These are phyloP conservation scores for Rynchops niger DNA, from an alignment of 2,113 vertebrate genomes.

Conservation along the genomic window DNA sequence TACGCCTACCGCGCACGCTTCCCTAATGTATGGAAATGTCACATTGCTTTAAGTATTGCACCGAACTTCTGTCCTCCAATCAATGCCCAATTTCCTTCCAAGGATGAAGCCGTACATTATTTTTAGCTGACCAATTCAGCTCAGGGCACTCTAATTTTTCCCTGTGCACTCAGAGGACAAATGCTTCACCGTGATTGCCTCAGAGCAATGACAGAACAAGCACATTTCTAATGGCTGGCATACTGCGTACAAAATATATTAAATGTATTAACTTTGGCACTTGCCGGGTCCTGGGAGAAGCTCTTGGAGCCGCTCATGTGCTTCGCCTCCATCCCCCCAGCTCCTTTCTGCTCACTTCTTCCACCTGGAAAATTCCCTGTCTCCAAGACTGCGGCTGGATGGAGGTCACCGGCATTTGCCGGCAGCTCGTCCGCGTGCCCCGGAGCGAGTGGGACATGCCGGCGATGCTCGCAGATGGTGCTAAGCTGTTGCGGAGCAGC, in stretches of 20 bases:
- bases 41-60: slow-evolving; percentile 5
- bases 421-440: accelerated
- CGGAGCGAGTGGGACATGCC: not conserved
- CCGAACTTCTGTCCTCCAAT: slow-evolving; percentile 62
- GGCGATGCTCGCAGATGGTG: not conserved
- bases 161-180: slow-evolving; percentile 43
- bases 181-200: slow-evolving; percentile 40
- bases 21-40: slow-evolving; percentile 49
- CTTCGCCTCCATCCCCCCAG: accelerated
- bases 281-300: not conserved
- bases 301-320: not conserved
- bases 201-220: slow-evolving; percentile 65
- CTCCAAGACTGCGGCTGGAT: not conserved
- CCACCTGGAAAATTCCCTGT: not conserved
- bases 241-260: not conserved
- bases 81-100: slow-evolving; percentile 67
- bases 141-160: slow-evolving; percentile 50
- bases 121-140: slow-evolving; percentile 68
- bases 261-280: slow-evolving; percentile 63
- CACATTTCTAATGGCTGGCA: slow-evolving; percentile 63
- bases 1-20: not conserved
- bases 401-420: not conserved
- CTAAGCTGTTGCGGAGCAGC: not conserved
- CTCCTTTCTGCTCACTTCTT: not conserved
- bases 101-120: slow-evolving; percentile 53